Base-by-base conservation (phyloP, 2,797 vertebrate genomes). In the Alca torda region DNA sequence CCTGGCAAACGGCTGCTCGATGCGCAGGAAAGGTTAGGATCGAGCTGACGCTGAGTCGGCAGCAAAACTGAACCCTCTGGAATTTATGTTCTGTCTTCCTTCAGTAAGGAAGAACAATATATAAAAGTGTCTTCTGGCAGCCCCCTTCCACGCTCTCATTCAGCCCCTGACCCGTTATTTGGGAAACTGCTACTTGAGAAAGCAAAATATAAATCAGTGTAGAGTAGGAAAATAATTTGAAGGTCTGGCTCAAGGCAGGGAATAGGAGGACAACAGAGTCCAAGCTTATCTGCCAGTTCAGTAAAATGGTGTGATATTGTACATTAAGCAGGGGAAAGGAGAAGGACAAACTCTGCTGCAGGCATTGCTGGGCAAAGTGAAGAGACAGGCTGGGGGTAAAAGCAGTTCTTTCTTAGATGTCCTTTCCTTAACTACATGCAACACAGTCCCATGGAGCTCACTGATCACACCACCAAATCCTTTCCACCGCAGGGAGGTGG, bases 31-130 rank as follows among this genome's bases (percentile, higher is more conserved):
- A 79, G 60, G 33, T 70, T 5, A 35, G 64, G 45, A 77, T 1
- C 33, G 81, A 87, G 81, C 37, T 90, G 93, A 28, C 54, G 86
- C 59, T 93, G 88, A 74, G 48, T 43, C 83, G 75, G n/a, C 78
- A 95, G 75, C 81, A 85, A 8, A 5, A 4, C 56, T 28, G 48
- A 87, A 39, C 48, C n/a, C 64, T 89, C 53, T 82, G 57, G 35
- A 84, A 79, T 74, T 82, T 45, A 7, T 33, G 26, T 45, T 61
- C 63, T 63, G n/a, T 20, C 75, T 68, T 89, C 4, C 75, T 68
- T 89, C 4, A 14, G 25, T 80, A 74, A 92, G 81, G 68, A 89
- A 88, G 43, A 80, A 31, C 9, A 72, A 60, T 23, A 10, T 12
- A 24, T 26, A 46, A 46, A 84, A 88, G 37, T 3, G 1, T 56